These are phyloP conservation scores for Siderastrea siderea DNA, from an alignment of 92 coral and sea anemone genomes.

Conservation along the genomic window DNA sequence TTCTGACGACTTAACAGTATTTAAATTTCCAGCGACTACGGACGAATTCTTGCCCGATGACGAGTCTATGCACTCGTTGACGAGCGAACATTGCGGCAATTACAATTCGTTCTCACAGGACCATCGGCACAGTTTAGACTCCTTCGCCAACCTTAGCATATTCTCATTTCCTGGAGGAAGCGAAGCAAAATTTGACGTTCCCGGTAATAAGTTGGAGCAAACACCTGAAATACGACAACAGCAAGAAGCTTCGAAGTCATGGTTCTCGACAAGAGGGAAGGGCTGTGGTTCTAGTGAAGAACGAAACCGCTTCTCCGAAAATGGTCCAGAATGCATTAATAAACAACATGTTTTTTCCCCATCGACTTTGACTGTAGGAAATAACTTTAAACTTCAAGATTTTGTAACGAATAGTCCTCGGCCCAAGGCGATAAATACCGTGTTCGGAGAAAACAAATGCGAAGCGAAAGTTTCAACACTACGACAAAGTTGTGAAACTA, in stretches of 20 bases:
- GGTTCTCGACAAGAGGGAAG: not conserved
- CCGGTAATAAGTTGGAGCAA: not conserved
- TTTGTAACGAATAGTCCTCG: not conserved
- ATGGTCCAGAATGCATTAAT: not conserved
- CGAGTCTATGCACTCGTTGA: not conserved
- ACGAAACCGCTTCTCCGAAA: not conserved
- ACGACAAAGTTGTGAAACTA: not conserved
- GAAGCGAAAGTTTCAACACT: not conserved
- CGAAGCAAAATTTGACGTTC: not conserved
- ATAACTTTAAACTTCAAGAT: constrained; percentile 3
- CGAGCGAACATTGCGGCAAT: not conserved
- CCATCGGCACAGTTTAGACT: constrained; percentile 20
- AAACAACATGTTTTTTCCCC: not conserved
- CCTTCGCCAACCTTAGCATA: constrained; percentile 33
- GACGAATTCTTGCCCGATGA: constrained; percentile 20
- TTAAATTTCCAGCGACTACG: constrained; percentile 63
- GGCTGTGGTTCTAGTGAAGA: not conserved
- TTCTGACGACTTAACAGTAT: constrained; percentile 61
- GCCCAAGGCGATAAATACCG: not conserved
- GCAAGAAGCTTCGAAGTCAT: not conserved
- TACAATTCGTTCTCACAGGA: not conserved
- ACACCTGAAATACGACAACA: not conserved
- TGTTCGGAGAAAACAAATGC: not conserved
- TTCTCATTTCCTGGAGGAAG: constrained; percentile 23
- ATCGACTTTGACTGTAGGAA: not conserved